Base-by-base conservation (phyloP, 2,888 invertebrate species). In the Drosophila tanythrix region DNA sequence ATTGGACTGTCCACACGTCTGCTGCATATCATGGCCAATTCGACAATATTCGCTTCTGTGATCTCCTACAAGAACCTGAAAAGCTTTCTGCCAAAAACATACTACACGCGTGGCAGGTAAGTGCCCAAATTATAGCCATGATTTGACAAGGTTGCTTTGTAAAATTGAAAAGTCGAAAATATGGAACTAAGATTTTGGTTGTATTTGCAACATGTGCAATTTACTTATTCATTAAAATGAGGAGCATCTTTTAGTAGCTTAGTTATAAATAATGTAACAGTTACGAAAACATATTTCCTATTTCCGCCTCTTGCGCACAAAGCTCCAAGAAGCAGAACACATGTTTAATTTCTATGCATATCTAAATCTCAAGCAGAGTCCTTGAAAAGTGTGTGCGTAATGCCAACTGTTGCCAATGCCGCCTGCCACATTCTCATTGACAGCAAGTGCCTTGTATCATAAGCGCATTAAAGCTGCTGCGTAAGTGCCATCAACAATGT, bases 41-140 rank as follows among this genome's bases (percentile, higher is more conserved):
- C 92, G 48, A 93, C 93, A 70, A 91, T 93, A 74, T 92, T 93
- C 61, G 92, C 93, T 27, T 92, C 93, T 51, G 92, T 93, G 61
- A 93, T 93, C 65, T 92, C 93, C 25, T 93, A 93, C 65, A 92
- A 92, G 79, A 93, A 93, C 81, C 87, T 93, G 21, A 93, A 93
- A 72, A 92, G 91, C 78, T 93, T 93, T 81, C 76, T 93, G 40
- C 93, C 93, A 11, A 92, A 91, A 83, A 93, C 93, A 31, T 93
- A 93, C 79, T 93, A 92, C 70, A 91, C 92, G 2, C 92, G 92
- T 53, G 93, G 93, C 81, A 93, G 93, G 93, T 93, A 74, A 92
- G 92, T 62, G 29, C 31, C 18, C 33, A 40, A 61, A n/a, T 25
- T 8, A 25, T 15, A 8, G 11, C 21, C 21, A 5, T 11, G 11